Evolutionary conservation across 2,113 vertebrate species (phyloP).

Genomic region (Salvelinus namaycush): DNA sequence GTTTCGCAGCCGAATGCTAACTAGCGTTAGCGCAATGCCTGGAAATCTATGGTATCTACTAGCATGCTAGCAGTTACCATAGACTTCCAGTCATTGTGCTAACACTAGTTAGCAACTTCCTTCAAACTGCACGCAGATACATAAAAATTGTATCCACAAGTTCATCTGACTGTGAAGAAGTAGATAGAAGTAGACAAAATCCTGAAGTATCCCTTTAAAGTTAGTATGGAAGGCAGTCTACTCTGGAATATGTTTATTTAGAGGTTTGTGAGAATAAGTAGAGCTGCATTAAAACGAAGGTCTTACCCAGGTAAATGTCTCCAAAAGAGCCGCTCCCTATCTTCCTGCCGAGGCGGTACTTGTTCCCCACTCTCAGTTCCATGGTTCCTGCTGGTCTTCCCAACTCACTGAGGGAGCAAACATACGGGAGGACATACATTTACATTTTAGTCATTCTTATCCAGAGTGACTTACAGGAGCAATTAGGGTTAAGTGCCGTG

Average conservation of each 20-base stretch:
- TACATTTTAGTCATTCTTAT: too few relatives aligned
- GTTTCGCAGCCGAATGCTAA: too few relatives aligned
- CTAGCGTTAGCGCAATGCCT: too few relatives aligned
- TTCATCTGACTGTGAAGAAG: too few relatives aligned
- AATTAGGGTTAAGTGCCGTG: too few relatives aligned
- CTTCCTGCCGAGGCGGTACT: conserved; percentile 95
- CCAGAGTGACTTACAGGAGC: too few relatives aligned
- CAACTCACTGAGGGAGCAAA: conserved; percentile 49
- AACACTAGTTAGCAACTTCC: too few relatives aligned
- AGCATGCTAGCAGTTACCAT: too few relatives aligned
- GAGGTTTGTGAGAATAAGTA: neutral
- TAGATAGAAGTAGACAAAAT: too few relatives aligned
- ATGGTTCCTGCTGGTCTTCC: conserved; percentile 70
- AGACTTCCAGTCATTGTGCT: too few relatives aligned
- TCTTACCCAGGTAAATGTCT: conserved; percentile 93
- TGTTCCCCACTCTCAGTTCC: conserved; percentile 97
- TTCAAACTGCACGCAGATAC: neutral
- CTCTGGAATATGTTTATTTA: neutral
- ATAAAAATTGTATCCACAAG: neutral
- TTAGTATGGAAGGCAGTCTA: neutral
- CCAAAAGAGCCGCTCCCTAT: conserved; percentile 97
- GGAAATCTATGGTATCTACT: too few relatives aligned
- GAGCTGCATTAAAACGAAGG: neutral
- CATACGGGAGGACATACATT: conserved; percentile 12
- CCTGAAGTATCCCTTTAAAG: too few relatives aligned